Conservation (phyloP, 2,888 invertebrate species). For the Lasioglossum pauxillum region DNA sequence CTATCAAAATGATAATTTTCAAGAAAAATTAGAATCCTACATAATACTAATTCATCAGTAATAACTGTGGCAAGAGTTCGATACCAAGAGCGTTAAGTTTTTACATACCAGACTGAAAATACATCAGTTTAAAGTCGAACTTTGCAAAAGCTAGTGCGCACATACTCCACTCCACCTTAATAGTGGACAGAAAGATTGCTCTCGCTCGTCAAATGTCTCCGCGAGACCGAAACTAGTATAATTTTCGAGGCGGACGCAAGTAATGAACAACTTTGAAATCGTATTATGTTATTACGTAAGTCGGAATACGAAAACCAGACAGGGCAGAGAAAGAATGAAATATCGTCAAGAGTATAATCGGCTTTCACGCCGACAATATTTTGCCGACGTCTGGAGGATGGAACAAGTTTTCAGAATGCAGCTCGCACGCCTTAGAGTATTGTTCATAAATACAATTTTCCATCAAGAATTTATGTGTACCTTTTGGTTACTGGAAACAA, state of each 20-base stretch:
- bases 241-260: conserved; percentile 47
- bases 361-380: conserved; percentile 57
- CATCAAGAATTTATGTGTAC: conserved; percentile 12
- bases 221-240: conserved; percentile 30
- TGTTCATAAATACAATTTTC: conserved; percentile 21
- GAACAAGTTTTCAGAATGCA: conserved; percentile 52
- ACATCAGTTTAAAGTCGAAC: no score
- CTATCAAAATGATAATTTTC: no score
- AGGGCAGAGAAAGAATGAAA: conserved; percentile 61
- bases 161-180: not conserved
- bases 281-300: conserved; percentile 55
- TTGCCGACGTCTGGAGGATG: conserved; percentile 45
- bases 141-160: no score
- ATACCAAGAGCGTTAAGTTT: no score
- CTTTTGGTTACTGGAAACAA: conserved; percentile 1
- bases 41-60: no score
- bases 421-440: conserved; percentile 14
- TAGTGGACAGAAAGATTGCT: not conserved
- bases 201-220: not conserved
- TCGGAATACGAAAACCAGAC: conserved; percentile 59
- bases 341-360: conserved; percentile 63
- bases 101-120: no score
- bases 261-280: conserved; percentile 63
- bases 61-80: no score
- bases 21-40: no score